Evolutionary conservation across 2,113 vertebrate species (phyloP).

Genomic region (Salvelinus fontinalis): DNA sequence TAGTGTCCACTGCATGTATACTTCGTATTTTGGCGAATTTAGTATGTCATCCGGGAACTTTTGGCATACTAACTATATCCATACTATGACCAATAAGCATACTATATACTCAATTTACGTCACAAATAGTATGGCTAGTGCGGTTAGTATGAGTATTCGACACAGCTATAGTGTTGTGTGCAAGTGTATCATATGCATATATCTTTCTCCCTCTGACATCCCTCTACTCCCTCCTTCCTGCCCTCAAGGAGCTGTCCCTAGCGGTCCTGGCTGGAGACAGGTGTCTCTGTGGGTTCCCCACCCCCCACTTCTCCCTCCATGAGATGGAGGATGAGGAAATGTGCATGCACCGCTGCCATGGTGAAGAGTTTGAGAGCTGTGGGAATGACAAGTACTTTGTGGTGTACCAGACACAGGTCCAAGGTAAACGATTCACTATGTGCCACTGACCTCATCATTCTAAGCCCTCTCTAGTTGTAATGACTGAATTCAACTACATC

Average conservation of each 20-base stretch:
- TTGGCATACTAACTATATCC: too few species aligned
- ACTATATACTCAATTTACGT: too few species aligned
- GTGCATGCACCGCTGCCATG: constrained; percentile 84
- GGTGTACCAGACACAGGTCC: constrained; percentile 96
- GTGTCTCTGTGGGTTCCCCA: constrained; percentile 92
- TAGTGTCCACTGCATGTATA: too few species aligned
- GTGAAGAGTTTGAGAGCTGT: constrained; percentile 92
- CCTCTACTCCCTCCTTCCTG: not conserved
- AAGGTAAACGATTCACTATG: constrained; percentile 75
- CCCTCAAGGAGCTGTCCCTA: constrained; percentile 86
- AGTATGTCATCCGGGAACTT: too few species aligned
- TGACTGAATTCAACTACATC: not conserved
- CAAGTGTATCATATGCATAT: not conserved
- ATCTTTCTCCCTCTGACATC: constrained; percentile 10
- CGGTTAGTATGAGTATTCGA: too few species aligned
- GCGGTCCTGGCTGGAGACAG: constrained; percentile 82
- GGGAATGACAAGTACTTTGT: constrained; percentile 87
- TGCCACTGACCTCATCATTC: not conserved
- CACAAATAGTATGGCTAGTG: too few species aligned
- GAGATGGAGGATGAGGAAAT: constrained; percentile 88
- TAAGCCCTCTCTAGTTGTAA: not conserved
- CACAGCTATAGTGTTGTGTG: too few species aligned
- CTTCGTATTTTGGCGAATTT: too few species aligned
- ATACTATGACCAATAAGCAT: too few species aligned
- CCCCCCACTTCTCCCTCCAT: constrained; percentile 86